Evolutionary conservation across 2,797 vertebrate species (phyloP).

Genomic region (Sylvia borin): DNA sequence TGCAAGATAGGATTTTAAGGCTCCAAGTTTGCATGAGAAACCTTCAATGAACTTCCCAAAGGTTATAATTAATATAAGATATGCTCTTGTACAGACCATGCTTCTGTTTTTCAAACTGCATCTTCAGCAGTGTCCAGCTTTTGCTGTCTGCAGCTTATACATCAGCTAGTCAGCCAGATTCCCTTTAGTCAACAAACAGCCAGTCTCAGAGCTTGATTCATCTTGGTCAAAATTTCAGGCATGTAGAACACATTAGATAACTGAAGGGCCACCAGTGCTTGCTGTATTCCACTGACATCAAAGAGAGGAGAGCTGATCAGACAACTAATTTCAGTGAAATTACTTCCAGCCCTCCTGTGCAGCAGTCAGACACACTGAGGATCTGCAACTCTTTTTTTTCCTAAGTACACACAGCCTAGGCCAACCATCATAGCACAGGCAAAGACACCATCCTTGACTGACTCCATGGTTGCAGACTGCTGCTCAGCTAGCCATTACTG

Average conservation of each 20-base stretch:
- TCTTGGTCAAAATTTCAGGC: not conserved
- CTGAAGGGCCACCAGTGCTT: not conserved
- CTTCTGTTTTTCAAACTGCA: not conserved
- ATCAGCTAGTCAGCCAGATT: not conserved
- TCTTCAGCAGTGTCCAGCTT: not conserved
- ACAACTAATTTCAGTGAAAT: not conserved
- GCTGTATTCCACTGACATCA: constrained; percentile 6
- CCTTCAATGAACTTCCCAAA: not conserved
- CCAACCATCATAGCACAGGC: not conserved
- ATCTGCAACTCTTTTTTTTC: not conserved
- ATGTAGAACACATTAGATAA: not conserved
- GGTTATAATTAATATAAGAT: not conserved
- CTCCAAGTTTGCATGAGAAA: not conserved
- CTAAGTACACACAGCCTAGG: not conserved
- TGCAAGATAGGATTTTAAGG: not conserved
- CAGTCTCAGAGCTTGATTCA: not conserved
- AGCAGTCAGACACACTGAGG: not conserved
- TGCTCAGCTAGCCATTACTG: not conserved
- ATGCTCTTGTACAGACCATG: accelerated
- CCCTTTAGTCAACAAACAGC: not conserved
- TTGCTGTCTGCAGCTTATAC: not conserved
- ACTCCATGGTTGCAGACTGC: not conserved
- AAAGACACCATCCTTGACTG: not conserved
- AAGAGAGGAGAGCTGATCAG: not conserved
- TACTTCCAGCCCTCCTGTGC: not conserved